phyloP scores from a whole-genome alignment of 2,888 invertebrate species.

The Spodoptera exigua region DNA sequence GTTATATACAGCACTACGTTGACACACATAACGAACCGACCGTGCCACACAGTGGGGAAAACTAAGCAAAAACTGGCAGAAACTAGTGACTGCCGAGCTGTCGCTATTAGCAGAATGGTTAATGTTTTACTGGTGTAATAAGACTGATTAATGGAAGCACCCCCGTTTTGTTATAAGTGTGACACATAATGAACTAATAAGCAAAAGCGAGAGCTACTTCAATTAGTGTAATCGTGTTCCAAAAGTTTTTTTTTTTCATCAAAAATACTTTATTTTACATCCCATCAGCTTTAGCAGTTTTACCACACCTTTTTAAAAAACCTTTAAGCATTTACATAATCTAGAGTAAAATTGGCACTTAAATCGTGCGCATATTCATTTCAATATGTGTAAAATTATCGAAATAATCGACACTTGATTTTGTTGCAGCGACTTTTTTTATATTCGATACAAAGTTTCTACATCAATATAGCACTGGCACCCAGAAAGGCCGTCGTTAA shows the following conservation, averaged over 20 bases:
- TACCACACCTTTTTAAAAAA: too few relatives aligned
- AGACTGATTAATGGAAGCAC: conserved; percentile 44
- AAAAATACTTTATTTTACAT: too few relatives aligned
- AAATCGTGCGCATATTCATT: conserved; percentile 40
- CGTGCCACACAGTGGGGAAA: conserved; percentile 46
- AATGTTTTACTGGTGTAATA: conserved; percentile 44
- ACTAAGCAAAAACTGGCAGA: conserved; percentile 55
- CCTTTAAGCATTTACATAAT: too few relatives aligned
- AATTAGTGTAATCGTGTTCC: too few relatives aligned
- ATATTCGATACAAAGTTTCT: conserved; percentile 25
- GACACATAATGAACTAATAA: conserved; percentile 22
- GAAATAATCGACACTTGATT: conserved; percentile 60
- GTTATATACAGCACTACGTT: conserved; percentile 34
- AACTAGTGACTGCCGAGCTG: conserved; percentile 46
- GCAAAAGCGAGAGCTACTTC: neutral
- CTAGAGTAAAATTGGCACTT: conserved; percentile 6
- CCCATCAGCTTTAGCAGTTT: too few relatives aligned
- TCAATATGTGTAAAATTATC: conserved; percentile 69
- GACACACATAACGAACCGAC: conserved; percentile 40
- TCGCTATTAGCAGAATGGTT: conserved; percentile 43
- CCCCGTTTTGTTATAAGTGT: conserved; percentile 27
- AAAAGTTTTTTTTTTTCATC: too few relatives aligned
- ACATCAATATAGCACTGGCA: conserved; percentile 17
- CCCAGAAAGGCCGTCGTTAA: conserved; percentile 21
- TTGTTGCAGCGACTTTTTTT: conserved; percentile 62